Evolutionary conservation across 2,113 vertebrate species (phyloP), one percentile per base, ranked within the genome.

Genomic region (Epinephelus fuscoguttatus): DNA sequence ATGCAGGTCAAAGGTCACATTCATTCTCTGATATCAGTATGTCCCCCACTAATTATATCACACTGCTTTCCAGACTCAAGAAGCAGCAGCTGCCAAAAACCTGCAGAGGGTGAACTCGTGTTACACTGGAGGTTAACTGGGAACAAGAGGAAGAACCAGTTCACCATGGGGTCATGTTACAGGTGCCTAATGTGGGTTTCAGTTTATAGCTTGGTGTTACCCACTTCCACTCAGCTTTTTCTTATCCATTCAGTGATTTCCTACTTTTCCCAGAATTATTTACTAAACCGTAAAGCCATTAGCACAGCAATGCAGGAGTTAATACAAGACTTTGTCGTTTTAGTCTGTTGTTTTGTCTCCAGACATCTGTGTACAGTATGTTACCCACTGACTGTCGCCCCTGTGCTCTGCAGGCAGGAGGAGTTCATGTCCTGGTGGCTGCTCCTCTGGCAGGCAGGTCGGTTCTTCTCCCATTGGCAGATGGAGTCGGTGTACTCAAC

Each of bases 401-500:
- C 33, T 17, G 63, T 30, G 49, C 81, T 62, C 80, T 83, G 63
- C 56, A 57, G 61, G 55, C 4, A 70, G 33, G 66, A 45, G 61
- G 66, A 45, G 61, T 56, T 47, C 12, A 6, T 4, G 69, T 74
- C 27, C 27, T 21, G 25, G 18, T 19, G 18, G 57, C 55, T 37
- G 61, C 50, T 87, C 60, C 77, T 95, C 94, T 0, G 96, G 90
- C 96, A 97, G 57, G 95, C 94, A 1, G 88, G 94, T 88, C 92
- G 95, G 86, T 90, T 96, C 76, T 94, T 96, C 86, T 97, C 96
- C 97, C 97, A 98, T 64, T 96, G 96, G 92, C 97, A 98, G 71
- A 99, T 93, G 88, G 97, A 96, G 15, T 98, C 93, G 42, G 96
- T 90, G 55, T 98, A 99, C 91, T 97, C 95, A 25, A 99, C 95